phyloP scores from a whole-genome alignment of 2,113 vertebrate species.

The Calypte anna region DNA sequence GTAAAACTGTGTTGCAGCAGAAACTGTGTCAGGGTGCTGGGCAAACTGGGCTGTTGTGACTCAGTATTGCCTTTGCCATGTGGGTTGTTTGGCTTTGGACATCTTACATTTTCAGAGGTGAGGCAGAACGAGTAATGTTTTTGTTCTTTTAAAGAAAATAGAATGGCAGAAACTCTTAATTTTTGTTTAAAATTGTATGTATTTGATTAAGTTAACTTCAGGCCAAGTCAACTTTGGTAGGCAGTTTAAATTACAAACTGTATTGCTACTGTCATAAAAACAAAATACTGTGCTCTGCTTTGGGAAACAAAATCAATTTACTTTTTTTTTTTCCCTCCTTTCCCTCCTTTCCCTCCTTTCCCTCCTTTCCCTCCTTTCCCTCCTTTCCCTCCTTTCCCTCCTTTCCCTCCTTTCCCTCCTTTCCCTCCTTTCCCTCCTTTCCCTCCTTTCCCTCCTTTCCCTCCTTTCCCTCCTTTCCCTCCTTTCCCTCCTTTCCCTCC shows the following conservation, averaged over 20 bases:
- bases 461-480: no score
- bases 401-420: no score
- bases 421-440: background rate
- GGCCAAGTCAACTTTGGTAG: constrained; percentile 7
- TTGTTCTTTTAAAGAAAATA: constrained; percentile 36
- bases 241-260: background rate
- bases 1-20: background rate
- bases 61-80: constrained; percentile 47
- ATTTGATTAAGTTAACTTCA: constrained; percentile 33
- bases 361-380: no score
- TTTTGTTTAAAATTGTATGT: background rate
- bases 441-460: background rate
- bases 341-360: background rate
- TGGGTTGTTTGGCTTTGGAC: constrained; percentile 49
- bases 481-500: no score
- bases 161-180: background rate
- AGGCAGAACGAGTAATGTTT: constrained; percentile 48
- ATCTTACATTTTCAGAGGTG: constrained; percentile 37
- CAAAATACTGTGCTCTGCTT: background rate
- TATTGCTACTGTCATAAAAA: background rate
- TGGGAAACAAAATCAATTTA: background rate
- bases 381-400: no score
- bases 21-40: background rate
- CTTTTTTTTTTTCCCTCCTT: no score
- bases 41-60: constrained; percentile 17